phyloP scores from a whole-genome alignment of 2,113 vertebrate genomes.

The Oostethus manadensis region DNA sequence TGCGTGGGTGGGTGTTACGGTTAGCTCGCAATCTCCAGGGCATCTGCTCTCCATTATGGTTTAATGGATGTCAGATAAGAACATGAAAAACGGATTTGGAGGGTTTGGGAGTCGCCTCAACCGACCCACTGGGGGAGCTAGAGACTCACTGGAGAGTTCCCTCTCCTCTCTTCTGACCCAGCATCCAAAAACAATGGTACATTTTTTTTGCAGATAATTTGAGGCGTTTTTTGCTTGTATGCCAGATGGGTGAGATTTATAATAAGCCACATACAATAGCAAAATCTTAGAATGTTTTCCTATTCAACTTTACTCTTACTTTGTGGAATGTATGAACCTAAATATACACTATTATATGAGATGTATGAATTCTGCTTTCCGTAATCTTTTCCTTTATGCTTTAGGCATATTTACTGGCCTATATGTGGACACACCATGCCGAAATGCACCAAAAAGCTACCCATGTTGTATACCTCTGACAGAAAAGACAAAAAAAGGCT shows the following conservation, averaged over 20 bases:
- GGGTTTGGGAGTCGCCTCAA: slow-evolving; percentile 40
- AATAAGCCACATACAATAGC: neutral
- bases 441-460: neutral
- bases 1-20: slow-evolving; percentile 38
- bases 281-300: neutral
- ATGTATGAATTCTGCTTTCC: neutral
- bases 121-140: slow-evolving; percentile 57
- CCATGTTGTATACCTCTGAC: neutral
- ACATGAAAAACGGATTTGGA: slow-evolving; percentile 58
- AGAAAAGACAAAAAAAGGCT: slow-evolving; percentile 28
- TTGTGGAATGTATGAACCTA: neutral
- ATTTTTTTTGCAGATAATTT: slow-evolving; percentile 50
- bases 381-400: slow-evolving; percentile 6
- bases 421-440: slow-evolving; percentile 1
- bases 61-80: slow-evolving; percentile 70
- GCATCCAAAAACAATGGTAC: slow-evolving; percentile 24
- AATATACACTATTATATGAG: neutral
- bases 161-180: slow-evolving; percentile 26
- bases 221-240: slow-evolving; percentile 33
- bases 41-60: slow-evolving; percentile 66
- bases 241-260: slow-evolving; percentile 51
- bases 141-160: slow-evolving; percentile 32
- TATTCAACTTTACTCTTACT: neutral
- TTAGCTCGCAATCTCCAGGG: slow-evolving; percentile 38
- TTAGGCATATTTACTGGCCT: slow-evolving; percentile 6